These are phyloP conservation scores for Chrysolina oricalcia DNA, from an alignment of 2,888 invertebrate species.

Conservation along the genomic window DNA sequence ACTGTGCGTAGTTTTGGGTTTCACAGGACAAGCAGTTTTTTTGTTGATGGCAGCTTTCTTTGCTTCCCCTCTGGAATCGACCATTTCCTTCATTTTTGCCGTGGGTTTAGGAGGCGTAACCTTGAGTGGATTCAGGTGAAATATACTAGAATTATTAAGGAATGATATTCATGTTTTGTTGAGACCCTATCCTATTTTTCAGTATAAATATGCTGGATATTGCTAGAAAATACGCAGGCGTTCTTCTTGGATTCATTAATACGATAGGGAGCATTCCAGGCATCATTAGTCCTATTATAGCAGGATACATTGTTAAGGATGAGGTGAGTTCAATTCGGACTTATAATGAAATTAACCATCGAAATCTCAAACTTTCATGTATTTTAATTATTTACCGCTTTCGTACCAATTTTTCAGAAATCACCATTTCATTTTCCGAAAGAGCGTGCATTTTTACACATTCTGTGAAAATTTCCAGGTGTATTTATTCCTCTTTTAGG, in stretches of 20 bases:
- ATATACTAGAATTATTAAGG: no score
- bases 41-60: conserved; percentile 88
- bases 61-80: conserved; percentile 72
- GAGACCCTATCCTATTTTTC: conserved; percentile 57
- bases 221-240: conserved; percentile 92
- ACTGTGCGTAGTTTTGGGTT: conserved; percentile 81
- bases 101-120: conserved; percentile 31
- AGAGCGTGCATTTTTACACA: no score
- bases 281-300: conserved; percentile 85
- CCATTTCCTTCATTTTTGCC: conserved; percentile 32
- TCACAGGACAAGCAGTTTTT: conserved; percentile 85
- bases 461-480: no score
- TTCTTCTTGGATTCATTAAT: conserved; percentile 93
- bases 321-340: no score
- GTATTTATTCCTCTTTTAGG: no score
- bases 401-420: no score
- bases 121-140: conserved; percentile 36
- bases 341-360: no score
- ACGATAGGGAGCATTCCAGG: conserved; percentile 94
- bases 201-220: conserved; percentile 91
- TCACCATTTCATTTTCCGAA: no score
- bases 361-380: no score
- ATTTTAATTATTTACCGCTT: no score
- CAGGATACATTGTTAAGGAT: conserved; percentile 61
- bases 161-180: no score